Conservation (phyloP, 2,888 invertebrate genomes). For the Petrophora chlorosata region DNA sequence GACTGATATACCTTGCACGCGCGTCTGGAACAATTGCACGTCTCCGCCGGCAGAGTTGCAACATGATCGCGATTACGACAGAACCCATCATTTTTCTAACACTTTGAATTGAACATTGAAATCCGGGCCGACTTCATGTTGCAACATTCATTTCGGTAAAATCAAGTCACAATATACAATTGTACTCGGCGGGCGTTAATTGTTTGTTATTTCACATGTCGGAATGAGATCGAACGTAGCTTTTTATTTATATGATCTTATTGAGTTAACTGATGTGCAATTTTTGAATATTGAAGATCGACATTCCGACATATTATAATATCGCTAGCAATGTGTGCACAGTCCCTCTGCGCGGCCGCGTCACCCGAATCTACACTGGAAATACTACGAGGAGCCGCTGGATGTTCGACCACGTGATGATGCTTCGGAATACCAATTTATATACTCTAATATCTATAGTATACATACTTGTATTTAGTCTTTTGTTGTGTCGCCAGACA, state of each 20-base stretch:
- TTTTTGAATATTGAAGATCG: slow-evolving; percentile 9
- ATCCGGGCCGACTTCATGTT: slow-evolving; percentile 38
- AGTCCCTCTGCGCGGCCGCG: slow-evolving; percentile 64
- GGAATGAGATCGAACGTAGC: slow-evolving; percentile 54
- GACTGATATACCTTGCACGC: slow-evolving; percentile 59
- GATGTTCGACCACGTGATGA: slow-evolving; percentile 11
- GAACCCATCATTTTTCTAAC: background rate
- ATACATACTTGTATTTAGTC: slow-evolving; percentile 30
- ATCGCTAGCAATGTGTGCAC: slow-evolving; percentile 82
- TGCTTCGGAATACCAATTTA: slow-evolving; percentile 12
- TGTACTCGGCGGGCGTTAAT: slow-evolving; percentile 74
- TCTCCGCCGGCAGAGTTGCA: slow-evolving; percentile 2
- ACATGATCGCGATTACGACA: slow-evolving; percentile 27
- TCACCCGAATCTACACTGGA: slow-evolving; percentile 76
- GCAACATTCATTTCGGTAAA: slow-evolving; percentile 36
- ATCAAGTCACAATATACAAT: slow-evolving; percentile 43
- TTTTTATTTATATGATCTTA: slow-evolving; percentile 16
- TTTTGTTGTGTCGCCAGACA: slow-evolving; percentile 31
- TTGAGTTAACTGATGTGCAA: slow-evolving; percentile 1
- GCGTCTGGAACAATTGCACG: slow-evolving; percentile 65
- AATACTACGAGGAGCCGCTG: slow-evolving; percentile 42
- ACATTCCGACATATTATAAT: slow-evolving; percentile 68
- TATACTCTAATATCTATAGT: slow-evolving; percentile 30
- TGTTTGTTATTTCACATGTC: slow-evolving; percentile 64
- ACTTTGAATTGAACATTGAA: no score